Evolutionary conservation across 2,797 vertebrate genomes (phyloP).

Genomic region (Cephalopachus bancanus): DNA sequence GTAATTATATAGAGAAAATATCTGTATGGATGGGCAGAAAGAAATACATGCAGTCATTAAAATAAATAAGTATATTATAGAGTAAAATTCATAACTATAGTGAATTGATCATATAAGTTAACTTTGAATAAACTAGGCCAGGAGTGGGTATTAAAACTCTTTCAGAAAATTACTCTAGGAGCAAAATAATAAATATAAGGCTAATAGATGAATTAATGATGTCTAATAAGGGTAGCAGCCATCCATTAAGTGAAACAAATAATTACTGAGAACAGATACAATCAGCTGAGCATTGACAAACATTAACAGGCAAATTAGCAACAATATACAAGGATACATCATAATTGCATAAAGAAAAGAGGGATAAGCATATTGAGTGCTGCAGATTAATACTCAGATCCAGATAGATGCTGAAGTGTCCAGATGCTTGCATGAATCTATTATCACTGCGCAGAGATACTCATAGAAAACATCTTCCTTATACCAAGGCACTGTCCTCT

Average conservation of each 20-base stretch:
- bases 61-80: background rate
- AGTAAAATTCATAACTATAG: conserved; percentile 3
- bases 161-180: background rate
- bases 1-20: background rate
- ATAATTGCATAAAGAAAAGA: background rate
- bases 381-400: background rate
- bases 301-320: conserved; percentile 35
- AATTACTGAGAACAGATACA: conserved; percentile 32
- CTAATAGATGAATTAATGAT: background rate
- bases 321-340: background rate
- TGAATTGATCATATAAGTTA: background rate
- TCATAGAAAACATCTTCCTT: background rate
- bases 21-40: background rate
- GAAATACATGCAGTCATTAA: background rate
- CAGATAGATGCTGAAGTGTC: background rate
- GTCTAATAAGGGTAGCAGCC: background rate
- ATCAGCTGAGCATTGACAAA: conserved; percentile 7
- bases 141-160: background rate
- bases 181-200: conserved; percentile 38
- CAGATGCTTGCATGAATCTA: background rate
- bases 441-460: background rate
- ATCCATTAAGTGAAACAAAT: conserved; percentile 53
- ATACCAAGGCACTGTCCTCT: background rate
- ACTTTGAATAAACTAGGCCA: conserved; percentile 20
- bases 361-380: background rate